A percentile compares a stretch with the other conserved stretches of the same genome.
These are phyloP conservation scores for Hydrotaea diabolus DNA, from an alignment of 2,888 invertebrate genomes.

Conservation along the genomic window DNA sequence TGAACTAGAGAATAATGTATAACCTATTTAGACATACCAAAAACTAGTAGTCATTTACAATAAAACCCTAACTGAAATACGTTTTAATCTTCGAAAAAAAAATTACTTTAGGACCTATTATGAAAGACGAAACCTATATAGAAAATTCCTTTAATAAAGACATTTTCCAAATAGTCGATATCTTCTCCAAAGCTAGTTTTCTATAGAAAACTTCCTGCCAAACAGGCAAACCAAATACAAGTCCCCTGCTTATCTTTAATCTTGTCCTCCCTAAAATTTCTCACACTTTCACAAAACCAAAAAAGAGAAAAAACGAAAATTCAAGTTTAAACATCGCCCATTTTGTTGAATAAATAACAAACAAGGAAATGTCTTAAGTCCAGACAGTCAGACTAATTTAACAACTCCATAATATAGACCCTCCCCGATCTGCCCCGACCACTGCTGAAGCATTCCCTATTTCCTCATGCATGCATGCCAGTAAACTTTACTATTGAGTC, in stretches of 20 bases:
- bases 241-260: slow-evolving; percentile 3
- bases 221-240: neutral
- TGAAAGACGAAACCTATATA: too few species aligned
- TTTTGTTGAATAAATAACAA: slow-evolving; percentile 7
- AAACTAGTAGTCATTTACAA: too few species aligned
- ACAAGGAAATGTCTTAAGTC: slow-evolving; percentile 50
- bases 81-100: too few species aligned
- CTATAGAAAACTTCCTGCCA: too few species aligned
- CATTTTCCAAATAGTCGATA: too few species aligned
- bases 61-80: too few species aligned
- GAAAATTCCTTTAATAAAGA: too few species aligned
- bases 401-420: slow-evolving; percentile 4
- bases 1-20: too few species aligned
- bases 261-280: neutral
- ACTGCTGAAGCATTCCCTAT: too few species aligned
- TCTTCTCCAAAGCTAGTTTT: too few species aligned
- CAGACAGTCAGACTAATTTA: slow-evolving; percentile 53
- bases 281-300: neutral
- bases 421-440: neutral
- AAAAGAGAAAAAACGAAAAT: neutral
- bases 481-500: neutral
- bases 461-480: neutral
- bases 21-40: too few species aligned
- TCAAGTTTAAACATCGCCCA: slow-evolving; percentile 8
- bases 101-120: too few species aligned